phyloP scores from a whole-genome alignment of 1,140 invertebrate species.

The Drosophila simulans region DNA sequence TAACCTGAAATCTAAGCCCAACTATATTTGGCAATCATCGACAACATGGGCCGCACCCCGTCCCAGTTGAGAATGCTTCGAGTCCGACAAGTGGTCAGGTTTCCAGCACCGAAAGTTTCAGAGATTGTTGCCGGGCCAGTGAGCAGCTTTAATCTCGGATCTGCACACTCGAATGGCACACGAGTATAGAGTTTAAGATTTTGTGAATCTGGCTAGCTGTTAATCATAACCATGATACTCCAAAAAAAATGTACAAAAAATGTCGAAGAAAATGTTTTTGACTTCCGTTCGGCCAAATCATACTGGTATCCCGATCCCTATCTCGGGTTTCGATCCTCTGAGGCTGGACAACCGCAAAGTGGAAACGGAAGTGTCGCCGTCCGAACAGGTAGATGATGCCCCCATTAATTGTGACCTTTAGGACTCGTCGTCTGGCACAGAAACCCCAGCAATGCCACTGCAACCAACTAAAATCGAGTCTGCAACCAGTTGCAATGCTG shows the following conservation, averaged over 20 bases:
- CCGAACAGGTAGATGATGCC: slow-evolving; percentile 46
- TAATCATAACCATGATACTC: slow-evolving; percentile 31
- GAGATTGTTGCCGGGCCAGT: slow-evolving; percentile 53
- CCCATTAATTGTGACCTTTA: slow-evolving; percentile 70
- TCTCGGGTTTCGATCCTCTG: slow-evolving; percentile 46
- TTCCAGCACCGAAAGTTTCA: slow-evolving; percentile 29
- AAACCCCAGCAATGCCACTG: slow-evolving; percentile 65
- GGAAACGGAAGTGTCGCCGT: slow-evolving; percentile 80
- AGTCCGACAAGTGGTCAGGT: slow-evolving; percentile 42
- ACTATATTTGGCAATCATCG: slow-evolving; percentile 47
- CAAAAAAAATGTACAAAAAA: slow-evolving; percentile 43
- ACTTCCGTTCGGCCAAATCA: slow-evolving; percentile 67
- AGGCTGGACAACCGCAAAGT: slow-evolving; percentile 76
- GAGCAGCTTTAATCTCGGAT: slow-evolving; percentile 32
- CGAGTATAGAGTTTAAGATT: slow-evolving; percentile 65
- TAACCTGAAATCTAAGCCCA: slow-evolving; percentile 46
- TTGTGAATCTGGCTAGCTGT: slow-evolving; percentile 35
- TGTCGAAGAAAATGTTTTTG: slow-evolving; percentile 37
- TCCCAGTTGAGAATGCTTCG: slow-evolving; percentile 40
- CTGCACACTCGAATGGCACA: slow-evolving; percentile 34
- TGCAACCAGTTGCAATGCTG: slow-evolving; percentile 49
- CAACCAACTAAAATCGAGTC: slow-evolving; percentile 16
- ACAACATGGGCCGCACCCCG: slow-evolving; percentile 38
- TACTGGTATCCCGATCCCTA: slow-evolving; percentile 36
- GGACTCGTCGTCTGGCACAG: slow-evolving; percentile 60